Conservation (phyloP, 2,113 vertebrate species). For the Mormoops blainvillei region DNA sequence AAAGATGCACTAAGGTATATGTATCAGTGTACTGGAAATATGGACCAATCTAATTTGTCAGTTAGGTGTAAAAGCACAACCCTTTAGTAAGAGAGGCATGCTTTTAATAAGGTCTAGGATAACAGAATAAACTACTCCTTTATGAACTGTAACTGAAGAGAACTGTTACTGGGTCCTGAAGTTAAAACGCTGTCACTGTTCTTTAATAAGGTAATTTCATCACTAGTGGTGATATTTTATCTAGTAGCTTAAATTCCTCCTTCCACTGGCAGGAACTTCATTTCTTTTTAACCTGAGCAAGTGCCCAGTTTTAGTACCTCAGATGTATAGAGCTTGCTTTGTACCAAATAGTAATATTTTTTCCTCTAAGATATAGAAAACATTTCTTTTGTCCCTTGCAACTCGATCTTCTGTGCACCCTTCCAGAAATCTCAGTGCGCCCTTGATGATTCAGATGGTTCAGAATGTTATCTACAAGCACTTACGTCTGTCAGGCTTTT, state of each 20-base stretch:
- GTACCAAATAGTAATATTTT: conserved; percentile 32
- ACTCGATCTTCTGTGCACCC: conserved; percentile 49
- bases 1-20: background rate
- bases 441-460: conserved; percentile 1
- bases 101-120: background rate
- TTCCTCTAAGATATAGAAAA: background rate
- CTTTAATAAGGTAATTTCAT: conserved; percentile 41
- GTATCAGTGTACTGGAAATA: background rate
- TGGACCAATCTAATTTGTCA: background rate
- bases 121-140: conserved; percentile 6
- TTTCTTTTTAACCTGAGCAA: conserved; percentile 37
- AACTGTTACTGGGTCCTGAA: background rate
- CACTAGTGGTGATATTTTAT: conserved; percentile 36
- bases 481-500: conserved; percentile 60
- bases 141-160: background rate
- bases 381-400: conserved; percentile 62
- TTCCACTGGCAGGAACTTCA: background rate
- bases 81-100: background rate
- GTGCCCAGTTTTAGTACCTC: conserved; percentile 14
- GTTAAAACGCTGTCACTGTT: conserved; percentile 37
- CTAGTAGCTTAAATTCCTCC: conserved; percentile 32
- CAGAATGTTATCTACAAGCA: conserved; percentile 33
- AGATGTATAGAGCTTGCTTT: conserved; percentile 46
- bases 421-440: conserved; percentile 24
- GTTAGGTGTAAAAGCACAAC: background rate